Conservation (phyloP, 2,888 invertebrate species). For the Euspilapteryx auroguttella region DNA sequence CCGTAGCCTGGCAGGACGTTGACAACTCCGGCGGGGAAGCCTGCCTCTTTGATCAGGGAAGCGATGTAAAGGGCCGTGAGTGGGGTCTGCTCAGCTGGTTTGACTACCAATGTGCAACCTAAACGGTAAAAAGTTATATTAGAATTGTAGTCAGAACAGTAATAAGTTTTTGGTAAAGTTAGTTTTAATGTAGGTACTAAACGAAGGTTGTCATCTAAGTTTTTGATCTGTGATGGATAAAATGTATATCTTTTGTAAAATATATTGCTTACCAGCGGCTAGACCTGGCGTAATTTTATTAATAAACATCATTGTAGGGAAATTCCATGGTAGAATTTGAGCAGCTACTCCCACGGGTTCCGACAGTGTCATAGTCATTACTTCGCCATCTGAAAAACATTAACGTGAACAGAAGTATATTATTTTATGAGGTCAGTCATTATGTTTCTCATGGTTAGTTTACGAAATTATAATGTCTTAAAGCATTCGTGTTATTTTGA, state of each 20-base stretch:
- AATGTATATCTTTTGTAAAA: no score
- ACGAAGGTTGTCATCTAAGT: no score
- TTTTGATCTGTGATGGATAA: no score
- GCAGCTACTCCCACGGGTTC: constrained; percentile 79
- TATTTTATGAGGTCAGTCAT: background rate
- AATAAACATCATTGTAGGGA: constrained; percentile 82
- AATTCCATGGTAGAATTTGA: constrained; percentile 91
- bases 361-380: background rate
- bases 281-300: constrained; percentile 84
- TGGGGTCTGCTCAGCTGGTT: constrained; percentile 94
- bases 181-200: background rate
- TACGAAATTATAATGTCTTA: no score
- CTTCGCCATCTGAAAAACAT: background rate
- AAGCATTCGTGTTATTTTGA: no score
- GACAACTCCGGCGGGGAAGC: constrained; percentile 86
- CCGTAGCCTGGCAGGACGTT: constrained; percentile 89
- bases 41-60: constrained; percentile 79
- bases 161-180: background rate
- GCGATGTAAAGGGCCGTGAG: constrained; percentile 84
- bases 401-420: background rate
- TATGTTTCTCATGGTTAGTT: background rate
- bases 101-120: constrained; percentile 83
- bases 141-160: no score
- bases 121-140: no score
- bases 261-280: no score